Percentiles rank a stretch among this genome's conserved stretches.
Evolutionary conservation across 2,888 invertebrate genomes (phyloP).

Genomic region (Clepsis dumicolana): DNA sequence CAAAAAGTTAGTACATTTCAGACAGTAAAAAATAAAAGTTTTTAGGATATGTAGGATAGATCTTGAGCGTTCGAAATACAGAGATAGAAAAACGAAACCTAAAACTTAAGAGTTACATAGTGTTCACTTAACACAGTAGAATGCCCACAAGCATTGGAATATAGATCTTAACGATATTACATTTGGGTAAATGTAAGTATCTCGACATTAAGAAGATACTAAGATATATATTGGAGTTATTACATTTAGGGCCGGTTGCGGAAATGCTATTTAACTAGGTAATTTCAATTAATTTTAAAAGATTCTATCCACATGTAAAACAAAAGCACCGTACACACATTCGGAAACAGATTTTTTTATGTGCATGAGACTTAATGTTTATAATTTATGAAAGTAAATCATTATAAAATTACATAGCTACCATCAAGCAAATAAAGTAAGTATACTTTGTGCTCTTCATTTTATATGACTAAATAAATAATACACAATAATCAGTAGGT

Average conservation of each 20-base stretch:
- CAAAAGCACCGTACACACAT: constrained; percentile 20
- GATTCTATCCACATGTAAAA: neutral
- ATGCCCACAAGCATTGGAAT: constrained; percentile 55
- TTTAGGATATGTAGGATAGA: constrained; percentile 38
- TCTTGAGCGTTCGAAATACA: constrained; percentile 47
- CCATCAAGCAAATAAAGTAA: neutral
- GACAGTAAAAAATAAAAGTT: constrained; percentile 37
- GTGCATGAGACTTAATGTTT: neutral
- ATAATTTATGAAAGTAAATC: no score
- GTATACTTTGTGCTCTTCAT: constrained; percentile 26
- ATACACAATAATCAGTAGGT: neutral
- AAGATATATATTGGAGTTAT: constrained; percentile 50
- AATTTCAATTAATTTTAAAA: constrained; percentile 1
- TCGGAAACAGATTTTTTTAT: neutral
- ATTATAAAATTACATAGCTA: neutral
- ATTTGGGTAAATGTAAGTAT: constrained; percentile 53
- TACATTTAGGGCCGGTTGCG: constrained; percentile 41
- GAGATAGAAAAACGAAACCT: constrained; percentile 37
- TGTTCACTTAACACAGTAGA: constrained; percentile 70
- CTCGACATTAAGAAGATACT: constrained; percentile 54
- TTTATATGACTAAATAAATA: neutral
- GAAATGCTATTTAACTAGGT: constrained; percentile 8
- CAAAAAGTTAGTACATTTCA: constrained; percentile 43
- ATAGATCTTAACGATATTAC: constrained; percentile 51
- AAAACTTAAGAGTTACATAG: constrained; percentile 45